Evolutionary conservation across 2,888 invertebrate genomes (phyloP), one percentile per base, ranked within the genome.

Genomic region (Tinea trinotella): DNA sequence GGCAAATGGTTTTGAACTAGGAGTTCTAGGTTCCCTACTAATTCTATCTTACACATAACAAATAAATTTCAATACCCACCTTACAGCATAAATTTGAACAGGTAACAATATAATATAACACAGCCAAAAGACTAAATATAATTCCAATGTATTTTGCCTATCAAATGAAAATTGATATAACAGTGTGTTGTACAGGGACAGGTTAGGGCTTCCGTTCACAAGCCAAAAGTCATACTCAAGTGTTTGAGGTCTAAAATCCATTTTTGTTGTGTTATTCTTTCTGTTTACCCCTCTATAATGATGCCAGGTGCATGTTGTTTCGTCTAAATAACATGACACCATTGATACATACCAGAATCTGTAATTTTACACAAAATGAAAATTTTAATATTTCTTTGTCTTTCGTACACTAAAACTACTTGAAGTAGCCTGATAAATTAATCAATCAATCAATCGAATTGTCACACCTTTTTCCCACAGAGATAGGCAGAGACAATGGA

Each of bases 111-210:
- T 90, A 64, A 94, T 89, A 73, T 97, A 97, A 65, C 93, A 93
- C 55, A 94, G 71, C 85, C 96, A 92, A 72, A 97, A 97, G 48
- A 95, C 87, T 58, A 97, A 85, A 83, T 97, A 97, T 62, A 98
- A 88, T 77, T 97, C 97, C 55, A 96, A 87, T 6, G 97, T 93
- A 73, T 97, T 95, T 77, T 97, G 97, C 69, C 94, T 90, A 70
- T 99, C 98, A 81, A 97, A 98, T 0, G 98, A 98, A 75, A 98
- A 98, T 74, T 99, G 97, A 81, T 96, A 97, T 56, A 95, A 91
- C 64, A 98, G 88, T 56, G 94, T 93, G 74, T 96, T 97, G 66
- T 93, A 93, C 57, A 93, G 90, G 56, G 94, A 94, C 63, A 91
- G 89, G 70, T 94, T 95, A 0, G 99, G 99, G 78, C 96, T 95